Percentiles rank a stretch among this genome's conserved stretches.
Conservation (phyloP, 1,140 invertebrate species). For the Solenopsis fugax region DNA sequence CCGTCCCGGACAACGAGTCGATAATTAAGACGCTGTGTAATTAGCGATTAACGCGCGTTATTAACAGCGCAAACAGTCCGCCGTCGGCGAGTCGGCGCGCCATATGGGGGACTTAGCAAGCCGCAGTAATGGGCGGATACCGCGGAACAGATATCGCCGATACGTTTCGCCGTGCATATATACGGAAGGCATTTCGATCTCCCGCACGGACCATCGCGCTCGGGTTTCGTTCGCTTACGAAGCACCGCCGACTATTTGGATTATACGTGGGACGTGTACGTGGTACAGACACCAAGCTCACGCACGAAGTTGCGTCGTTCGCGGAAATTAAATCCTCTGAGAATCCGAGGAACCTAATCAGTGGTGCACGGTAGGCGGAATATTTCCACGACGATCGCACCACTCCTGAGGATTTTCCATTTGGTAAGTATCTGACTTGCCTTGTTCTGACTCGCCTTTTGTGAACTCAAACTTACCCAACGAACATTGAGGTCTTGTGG, state of each 20-base stretch:
- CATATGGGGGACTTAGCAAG: constrained; percentile 54
- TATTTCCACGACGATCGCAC: neutral
- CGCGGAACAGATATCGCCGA: constrained; percentile 42
- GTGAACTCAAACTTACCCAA: neutral
- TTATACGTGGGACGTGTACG: constrained; percentile 18
- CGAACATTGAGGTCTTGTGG: too few species aligned
- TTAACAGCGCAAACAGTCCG: constrained; percentile 66
- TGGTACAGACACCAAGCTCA: neutral
- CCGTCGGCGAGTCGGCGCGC: constrained; percentile 35
- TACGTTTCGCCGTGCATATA: constrained; percentile 60
- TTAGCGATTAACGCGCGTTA: constrained; percentile 76
- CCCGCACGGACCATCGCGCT: neutral
- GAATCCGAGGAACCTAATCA: constrained; percentile 20
- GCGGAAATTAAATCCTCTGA: constrained; percentile 36
- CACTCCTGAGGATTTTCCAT: neutral
- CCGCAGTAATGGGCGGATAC: constrained; percentile 33
- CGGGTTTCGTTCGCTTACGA: constrained; percentile 35
- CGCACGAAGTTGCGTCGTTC: constrained; percentile 39
- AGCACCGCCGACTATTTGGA: constrained; percentile 20
- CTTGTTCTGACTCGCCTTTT: neutral
- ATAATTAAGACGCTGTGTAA: constrained; percentile 79
- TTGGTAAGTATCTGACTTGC: neutral
- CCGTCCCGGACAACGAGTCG: constrained; percentile 69
- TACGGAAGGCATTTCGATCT: constrained; percentile 46
- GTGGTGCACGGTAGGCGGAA: neutral